Evolutionary conservation across 1,140 invertebrate genomes (phyloP).

Genomic region (Laupala kohalensis): DNA sequence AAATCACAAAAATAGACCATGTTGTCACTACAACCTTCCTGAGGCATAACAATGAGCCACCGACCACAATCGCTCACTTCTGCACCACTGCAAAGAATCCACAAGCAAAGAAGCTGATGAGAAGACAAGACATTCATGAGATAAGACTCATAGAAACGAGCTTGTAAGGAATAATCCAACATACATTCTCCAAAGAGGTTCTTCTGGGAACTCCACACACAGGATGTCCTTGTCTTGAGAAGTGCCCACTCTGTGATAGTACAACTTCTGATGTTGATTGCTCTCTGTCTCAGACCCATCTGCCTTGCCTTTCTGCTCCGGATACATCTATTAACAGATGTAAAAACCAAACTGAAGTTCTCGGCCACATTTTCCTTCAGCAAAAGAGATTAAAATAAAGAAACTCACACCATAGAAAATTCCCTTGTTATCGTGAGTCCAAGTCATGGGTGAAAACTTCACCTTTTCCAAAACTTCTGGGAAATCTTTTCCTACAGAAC

Average conservation of each 20-base stretch:
- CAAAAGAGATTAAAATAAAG: neutral
- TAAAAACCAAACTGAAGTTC: neutral
- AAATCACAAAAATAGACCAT: conserved; percentile 72
- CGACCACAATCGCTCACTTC: conserved; percentile 81
- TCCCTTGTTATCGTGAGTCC: conserved; percentile 91
- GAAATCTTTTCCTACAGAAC: conserved; percentile 75
- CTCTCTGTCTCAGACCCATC: conserved; percentile 84
- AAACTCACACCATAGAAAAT: conserved; percentile 81
- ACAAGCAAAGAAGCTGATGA: no score
- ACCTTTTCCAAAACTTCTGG: conserved; percentile 79
- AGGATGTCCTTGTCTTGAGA: conserved; percentile 78
- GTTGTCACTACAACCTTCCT: conserved; percentile 79
- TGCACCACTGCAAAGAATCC: conserved; percentile 52
- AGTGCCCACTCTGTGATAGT: conserved; percentile 81
- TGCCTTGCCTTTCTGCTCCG: conserved; percentile 60
- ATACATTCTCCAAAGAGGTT: conserved; percentile 87
- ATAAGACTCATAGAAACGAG: neutral
- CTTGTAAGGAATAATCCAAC: conserved; percentile 22
- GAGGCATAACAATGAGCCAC: conserved; percentile 68
- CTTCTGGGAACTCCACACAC: conserved; percentile 79
- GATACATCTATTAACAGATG: conserved; percentile 42
- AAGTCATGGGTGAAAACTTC: conserved; percentile 81
- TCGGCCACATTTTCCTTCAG: neutral
- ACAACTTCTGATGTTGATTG: conserved; percentile 85
- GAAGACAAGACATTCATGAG: no score